Percentiles rank a stretch among this genome's conserved stretches.
These are phyloP conservation scores for Polypedilum pembai DNA, from an alignment of 1,140 invertebrate genomes.

Conservation along the genomic window DNA sequence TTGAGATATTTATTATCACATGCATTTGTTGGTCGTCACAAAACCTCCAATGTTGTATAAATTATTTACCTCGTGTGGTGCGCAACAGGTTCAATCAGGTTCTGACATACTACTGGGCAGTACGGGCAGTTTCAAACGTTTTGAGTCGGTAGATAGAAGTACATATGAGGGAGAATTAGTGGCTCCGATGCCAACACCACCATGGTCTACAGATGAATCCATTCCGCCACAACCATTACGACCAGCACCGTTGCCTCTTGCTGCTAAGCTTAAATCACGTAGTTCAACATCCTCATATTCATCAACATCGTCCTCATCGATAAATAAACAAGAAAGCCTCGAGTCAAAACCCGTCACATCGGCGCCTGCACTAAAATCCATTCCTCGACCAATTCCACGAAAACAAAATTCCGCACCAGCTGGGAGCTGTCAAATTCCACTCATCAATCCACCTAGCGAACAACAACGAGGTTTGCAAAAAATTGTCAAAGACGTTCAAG, in stretches of 20 bases:
- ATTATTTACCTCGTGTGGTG: neutral
- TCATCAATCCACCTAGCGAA: constrained; percentile 22
- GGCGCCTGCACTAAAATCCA: neutral
- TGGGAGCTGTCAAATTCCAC: neutral
- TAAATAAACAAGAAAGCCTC: neutral
- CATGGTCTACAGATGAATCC: constrained; percentile 40
- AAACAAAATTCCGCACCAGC: constrained; percentile 32
- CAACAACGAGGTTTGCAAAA: constrained; percentile 10
- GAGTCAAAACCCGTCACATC: neutral
- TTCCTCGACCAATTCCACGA: constrained; percentile 33
- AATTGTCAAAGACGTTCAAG: constrained; percentile 21
- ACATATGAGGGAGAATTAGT: constrained; percentile 41
- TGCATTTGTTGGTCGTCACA: no score
- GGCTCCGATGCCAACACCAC: constrained; percentile 35
- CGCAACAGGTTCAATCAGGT: constrained; percentile 53
- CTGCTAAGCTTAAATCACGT: neutral
- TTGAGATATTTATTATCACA: no score
- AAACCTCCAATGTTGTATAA: no score
- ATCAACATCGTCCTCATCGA: neutral
- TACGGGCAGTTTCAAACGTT: constrained; percentile 58
- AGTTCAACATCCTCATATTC: neutral
- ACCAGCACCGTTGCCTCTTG: constrained; percentile 42
- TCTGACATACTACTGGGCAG: constrained; percentile 57
- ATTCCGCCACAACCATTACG: constrained; percentile 44
- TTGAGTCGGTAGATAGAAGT: constrained; percentile 56